phyloP scores from a whole-genome alignment of 2,888 invertebrate genomes.

The Isoperla grammatica region DNA sequence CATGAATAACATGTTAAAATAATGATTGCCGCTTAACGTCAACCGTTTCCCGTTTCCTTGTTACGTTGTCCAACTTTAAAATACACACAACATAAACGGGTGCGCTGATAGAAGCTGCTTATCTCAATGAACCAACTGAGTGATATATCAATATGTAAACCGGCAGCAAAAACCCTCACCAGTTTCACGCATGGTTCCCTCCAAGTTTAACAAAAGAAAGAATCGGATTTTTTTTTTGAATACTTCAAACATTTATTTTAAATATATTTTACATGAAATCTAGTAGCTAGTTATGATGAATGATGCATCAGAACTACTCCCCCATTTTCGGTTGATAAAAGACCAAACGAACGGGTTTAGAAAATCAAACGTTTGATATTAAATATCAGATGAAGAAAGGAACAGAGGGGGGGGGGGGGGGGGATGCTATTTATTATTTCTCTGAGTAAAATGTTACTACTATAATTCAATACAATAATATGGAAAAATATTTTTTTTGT shows the following conservation, averaged over 20 bases:
- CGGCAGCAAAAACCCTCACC: not conserved
- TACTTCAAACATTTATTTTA: slow-evolving; percentile 11
- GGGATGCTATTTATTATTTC: slow-evolving; percentile 14
- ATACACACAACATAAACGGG: no score
- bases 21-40: no score
- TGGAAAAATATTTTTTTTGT: not conserved
- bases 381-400: not conserved
- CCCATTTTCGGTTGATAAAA: slow-evolving; percentile 5
- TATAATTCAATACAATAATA: slow-evolving; percentile 14
- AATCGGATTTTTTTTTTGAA: slow-evolving; percentile 4
- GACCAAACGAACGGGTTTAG: not conserved
- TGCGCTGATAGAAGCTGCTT: no score
- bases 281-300: slow-evolving; percentile 14
- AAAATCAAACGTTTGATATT: slow-evolving; percentile 14
- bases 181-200: not conserved
- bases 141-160: not conserved
- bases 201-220: slow-evolving; percentile 11
- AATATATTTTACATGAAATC: slow-evolving; percentile 15
- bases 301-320: slow-evolving; percentile 6
- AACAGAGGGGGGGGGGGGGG: no score
- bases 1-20: no score
- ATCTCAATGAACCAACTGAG: no score
- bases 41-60: no score
- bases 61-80: no score
- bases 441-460: slow-evolving; percentile 4